Evolutionary conservation across 1,140 invertebrate genomes (phyloP).

Genomic region (Diabrotica undecimpunctata): DNA sequence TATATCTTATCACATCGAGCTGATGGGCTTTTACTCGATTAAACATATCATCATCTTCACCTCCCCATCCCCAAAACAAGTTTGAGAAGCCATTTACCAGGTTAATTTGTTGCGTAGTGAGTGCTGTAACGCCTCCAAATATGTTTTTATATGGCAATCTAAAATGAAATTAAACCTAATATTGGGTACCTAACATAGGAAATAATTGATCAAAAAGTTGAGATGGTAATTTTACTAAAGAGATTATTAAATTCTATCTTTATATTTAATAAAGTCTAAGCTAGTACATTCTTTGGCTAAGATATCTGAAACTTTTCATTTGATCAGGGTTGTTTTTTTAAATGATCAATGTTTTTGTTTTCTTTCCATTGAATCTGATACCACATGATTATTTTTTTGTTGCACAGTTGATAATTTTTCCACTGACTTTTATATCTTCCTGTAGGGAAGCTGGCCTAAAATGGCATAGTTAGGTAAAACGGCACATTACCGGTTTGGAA

Average conservation of each 20-base stretch:
- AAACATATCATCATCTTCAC: slow-evolving; percentile 90
- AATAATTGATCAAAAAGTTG: background rate
- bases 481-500: no score
- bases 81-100: slow-evolving; percentile 88
- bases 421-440: no score
- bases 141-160: slow-evolving; percentile 85
- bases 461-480: no score
- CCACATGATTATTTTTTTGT: no score
- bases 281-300: no score
- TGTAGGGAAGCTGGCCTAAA: no score
- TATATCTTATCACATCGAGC: slow-evolving; percentile 81
- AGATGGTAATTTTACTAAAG: background rate
- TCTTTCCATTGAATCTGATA: no score
- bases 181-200: no score
- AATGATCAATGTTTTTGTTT: no score
- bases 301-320: no score
- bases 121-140: slow-evolving; percentile 85
- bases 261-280: background rate
- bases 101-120: slow-evolving; percentile 75
- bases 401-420: no score
- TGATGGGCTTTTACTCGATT: slow-evolving; percentile 75
- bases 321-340: no score
- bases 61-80: slow-evolving; percentile 90
- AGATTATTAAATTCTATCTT: background rate
- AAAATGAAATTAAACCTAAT: slow-evolving; percentile 28